Percentiles rank a stretch among this genome's conserved stretches.
phyloP scores from a whole-genome alignment of 2,113 vertebrate species.

The Illadopsis cleaveri region DNA sequence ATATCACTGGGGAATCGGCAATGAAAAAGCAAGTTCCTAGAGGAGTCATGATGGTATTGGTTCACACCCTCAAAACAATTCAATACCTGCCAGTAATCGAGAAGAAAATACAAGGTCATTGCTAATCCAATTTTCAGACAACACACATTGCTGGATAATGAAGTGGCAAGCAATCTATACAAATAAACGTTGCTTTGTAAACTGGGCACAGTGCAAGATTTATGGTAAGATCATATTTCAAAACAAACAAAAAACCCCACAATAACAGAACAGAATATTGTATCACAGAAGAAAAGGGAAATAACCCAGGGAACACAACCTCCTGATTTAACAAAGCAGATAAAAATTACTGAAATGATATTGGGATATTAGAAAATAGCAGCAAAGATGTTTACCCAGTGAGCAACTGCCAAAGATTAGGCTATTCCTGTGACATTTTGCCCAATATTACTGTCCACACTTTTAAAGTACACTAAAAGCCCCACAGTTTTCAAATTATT shows the following conservation, averaged over 20 bases:
- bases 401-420: not conserved
- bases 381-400: not conserved
- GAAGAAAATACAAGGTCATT: constrained; percentile 44
- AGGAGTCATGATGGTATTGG: not conserved
- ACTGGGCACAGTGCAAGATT: not conserved
- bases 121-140: constrained; percentile 46
- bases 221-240: constrained; percentile 5
- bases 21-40: not conserved
- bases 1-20: not conserved
- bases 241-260: not conserved
- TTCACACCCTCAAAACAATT: constrained; percentile 42
- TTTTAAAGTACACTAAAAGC: not conserved
- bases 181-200: constrained; percentile 2
- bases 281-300: not conserved
- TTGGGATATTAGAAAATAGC: not conserved
- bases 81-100: constrained; percentile 27
- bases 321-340: not conserved
- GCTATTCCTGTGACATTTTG: not conserved
- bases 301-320: not conserved
- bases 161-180: constrained; percentile 43
- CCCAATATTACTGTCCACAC: not conserved
- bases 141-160: constrained; percentile 39
- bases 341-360: not conserved
- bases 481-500: not conserved
- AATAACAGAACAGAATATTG: not conserved